Evolutionary conservation across 2,888 invertebrate species (phyloP).

Genomic region (Dexiosoma caninum): DNA sequence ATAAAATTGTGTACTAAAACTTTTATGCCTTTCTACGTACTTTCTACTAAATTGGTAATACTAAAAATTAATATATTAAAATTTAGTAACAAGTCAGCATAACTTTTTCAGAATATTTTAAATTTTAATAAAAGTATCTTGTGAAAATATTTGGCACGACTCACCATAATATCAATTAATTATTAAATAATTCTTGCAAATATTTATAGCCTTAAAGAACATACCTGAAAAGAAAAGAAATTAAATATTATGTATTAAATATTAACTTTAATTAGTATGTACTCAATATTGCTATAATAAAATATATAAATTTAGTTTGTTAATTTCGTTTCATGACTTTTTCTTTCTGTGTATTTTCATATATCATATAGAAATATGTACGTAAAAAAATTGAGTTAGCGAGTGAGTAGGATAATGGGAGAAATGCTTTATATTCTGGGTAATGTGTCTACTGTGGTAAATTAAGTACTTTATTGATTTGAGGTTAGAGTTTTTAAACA

Average conservation of each 20-base stretch:
- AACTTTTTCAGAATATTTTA: no score
- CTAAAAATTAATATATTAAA: no score
- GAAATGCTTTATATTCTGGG: conserved; percentile 51
- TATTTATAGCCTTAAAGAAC: not conserved
- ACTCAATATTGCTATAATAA: no score
- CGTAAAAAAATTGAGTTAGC: not conserved
- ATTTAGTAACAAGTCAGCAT: no score
- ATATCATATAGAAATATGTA: not conserved
- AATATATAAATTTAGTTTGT: not conserved
- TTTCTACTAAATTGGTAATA: no score
- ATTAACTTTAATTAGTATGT: no score
- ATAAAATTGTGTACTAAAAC: no score
- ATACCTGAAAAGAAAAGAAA: conserved; percentile 26
- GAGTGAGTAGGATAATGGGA: conserved; percentile 16
- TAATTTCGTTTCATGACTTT: not conserved
- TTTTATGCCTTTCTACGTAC: no score
- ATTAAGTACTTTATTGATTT: conserved; percentile 64
- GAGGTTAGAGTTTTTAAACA: conserved; percentile 60
- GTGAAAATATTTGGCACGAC: no score
- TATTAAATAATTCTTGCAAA: not conserved
- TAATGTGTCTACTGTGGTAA: conserved; percentile 62
- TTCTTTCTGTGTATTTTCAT: conserved; percentile 13
- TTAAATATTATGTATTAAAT: not conserved
- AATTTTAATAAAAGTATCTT: no score
- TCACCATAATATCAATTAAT: not conserved